phyloP scores from a whole-genome alignment of 2,888 invertebrate species.

The Gortyna flavago region DNA sequence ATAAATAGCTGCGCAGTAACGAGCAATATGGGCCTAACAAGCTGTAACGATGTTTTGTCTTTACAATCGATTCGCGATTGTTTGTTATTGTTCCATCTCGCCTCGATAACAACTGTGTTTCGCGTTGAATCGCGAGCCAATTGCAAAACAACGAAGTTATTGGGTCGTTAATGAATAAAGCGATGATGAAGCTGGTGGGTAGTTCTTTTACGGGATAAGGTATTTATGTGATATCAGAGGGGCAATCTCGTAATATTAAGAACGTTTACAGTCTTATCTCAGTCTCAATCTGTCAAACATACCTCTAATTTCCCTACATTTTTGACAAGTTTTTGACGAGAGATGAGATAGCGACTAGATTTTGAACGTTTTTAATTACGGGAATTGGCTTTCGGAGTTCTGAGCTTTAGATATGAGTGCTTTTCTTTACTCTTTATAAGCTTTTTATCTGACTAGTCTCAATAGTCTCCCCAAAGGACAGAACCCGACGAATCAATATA shows the following conservation, averaged over 20 bases:
- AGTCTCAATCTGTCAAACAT: too few relatives aligned
- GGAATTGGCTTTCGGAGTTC: neutral
- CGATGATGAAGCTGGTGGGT: slow-evolving; percentile 16
- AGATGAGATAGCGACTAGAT: neutral
- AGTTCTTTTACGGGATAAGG: slow-evolving; percentile 6
- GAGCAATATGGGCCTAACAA: slow-evolving; percentile 87
- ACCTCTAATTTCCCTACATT: too few relatives aligned
- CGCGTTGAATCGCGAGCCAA: slow-evolving; percentile 67
- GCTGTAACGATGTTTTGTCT: slow-evolving; percentile 86
- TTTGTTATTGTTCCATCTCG: slow-evolving; percentile 79
- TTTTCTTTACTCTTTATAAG: neutral
- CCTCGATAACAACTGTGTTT: slow-evolving; percentile 71
- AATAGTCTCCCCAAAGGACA: neutral
- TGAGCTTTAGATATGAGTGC: neutral
- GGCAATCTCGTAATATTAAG: neutral
- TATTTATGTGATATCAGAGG: neutral
- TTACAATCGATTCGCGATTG: slow-evolving; percentile 81
- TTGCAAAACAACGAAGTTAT: slow-evolving; percentile 65
- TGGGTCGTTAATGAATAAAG: slow-evolving; percentile 55
- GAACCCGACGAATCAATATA: neutral
- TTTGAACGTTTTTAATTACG: neutral
- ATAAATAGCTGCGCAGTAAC: slow-evolving; percentile 87
- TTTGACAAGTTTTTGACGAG: neutral
- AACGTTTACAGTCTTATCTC: neutral
- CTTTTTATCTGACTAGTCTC: neutral